Evolutionary conservation across 2,888 invertebrate species (phyloP), one percentile per base, ranked within the genome.

Genomic region (Drosophila algonquin): DNA sequence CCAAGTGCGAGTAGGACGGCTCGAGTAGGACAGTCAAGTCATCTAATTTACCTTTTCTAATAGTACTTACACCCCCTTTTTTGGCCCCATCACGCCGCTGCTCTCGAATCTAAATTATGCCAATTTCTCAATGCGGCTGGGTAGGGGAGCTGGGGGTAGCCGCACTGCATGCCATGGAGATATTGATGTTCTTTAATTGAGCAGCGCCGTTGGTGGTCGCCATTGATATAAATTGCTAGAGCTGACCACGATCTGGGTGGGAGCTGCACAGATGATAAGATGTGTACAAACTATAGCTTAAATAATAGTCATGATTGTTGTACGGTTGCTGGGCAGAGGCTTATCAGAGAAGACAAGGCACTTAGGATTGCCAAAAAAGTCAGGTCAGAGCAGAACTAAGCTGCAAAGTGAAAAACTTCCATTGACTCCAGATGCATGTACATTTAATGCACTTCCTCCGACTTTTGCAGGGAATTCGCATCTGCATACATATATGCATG

Each of bases 111-210:
- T 75, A 86, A 88, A 87, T 83, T 83, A 84, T 87, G 79, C 73
- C 76, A 84, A 63, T 79, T 76, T 65, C 56, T 52, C 62, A 35
- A 58, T 54, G 73, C 60, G 79, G 81, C 63, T 53, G 81, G 63
- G 50, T 40, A 48, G 56, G 18, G 47, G 21, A 21, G 9, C 51
- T 30, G 4, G 35, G 32, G 32, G 32, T 32, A 7, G 27, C 27
- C 27, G 27, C 27, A 8, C 27, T 30, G 30, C 27, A 16, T 46
- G 18, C 32, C 10, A 12, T 6, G 30, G 14, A 32, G 48, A 12
- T 21, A 86, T 83, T 78, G 81, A 83, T 81, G 89, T 56, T 55
- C 68, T 51, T 74, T 81, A 86, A 87, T 88, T 83, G 87, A 83
- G 64, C 60, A 57, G 47, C 69, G 58, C 58, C 57, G 70, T 60